Evolutionary conservation across 2,888 invertebrate species (phyloP), one percentile per base, ranked within the genome.

Genomic region (Laspeyria flexula): DNA sequence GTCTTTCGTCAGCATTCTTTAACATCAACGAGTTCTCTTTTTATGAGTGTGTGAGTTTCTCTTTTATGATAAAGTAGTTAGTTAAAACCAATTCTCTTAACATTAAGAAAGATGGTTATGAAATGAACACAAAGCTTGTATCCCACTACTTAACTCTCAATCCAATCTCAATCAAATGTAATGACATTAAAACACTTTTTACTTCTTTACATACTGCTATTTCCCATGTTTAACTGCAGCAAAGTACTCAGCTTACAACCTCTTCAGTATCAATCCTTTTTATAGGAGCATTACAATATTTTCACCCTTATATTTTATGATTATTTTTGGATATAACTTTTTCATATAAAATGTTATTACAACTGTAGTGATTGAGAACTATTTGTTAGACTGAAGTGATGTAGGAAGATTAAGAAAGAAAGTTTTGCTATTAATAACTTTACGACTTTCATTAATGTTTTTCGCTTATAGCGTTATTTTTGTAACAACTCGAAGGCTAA

Each of bases 341-440:
- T 68, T 53, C 65, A 33, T 49, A 64, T 64, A 64, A 65, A 65
- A 68, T 68, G 13, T 68, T 65, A 68, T 55, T 50, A 52, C 48
- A 40, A 51, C 12, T 37, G 39, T 29, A 37, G 35, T 55, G 70
- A 66, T 66, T 51, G 46, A 65, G n/a, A 21, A 52, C 23, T 53
- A 51, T 61, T 61, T 61, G 50, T 58, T 43, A 33, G 41, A 40
- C 21, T 39, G 13, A 31, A 55, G 42, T 60, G 65, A 58, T 55
- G 57, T 43, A 42, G 31, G 42, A 37, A 65, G 54, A 65, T 65
- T 65, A 69, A 61, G 45, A 38, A 49, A 33, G 9, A 55, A 65
- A 65, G 39, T 65, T 65, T 55, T 23, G 39, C 58, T 55, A 69
- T 65, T 69, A 69, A 69, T 61, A 58, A 47, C 42, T 52, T 68